These are phyloP conservation scores for Myopa tessellatipennis DNA, from an alignment of 2,888 invertebrate species.

Conservation along the genomic window DNA sequence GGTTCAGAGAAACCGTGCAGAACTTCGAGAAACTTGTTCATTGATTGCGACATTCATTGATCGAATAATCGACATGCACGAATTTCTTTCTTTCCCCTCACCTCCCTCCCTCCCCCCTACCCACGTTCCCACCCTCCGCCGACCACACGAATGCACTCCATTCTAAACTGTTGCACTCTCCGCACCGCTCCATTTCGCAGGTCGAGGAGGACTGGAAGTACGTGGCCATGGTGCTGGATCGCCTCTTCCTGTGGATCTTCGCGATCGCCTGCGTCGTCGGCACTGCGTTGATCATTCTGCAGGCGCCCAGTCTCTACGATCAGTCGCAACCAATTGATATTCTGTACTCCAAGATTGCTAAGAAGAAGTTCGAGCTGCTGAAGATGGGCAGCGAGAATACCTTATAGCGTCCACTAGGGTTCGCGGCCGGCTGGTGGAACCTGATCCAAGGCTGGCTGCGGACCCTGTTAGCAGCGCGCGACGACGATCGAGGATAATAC, in stretches of 20 bases:
- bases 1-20: neutral
- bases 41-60: neutral
- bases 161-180: neutral
- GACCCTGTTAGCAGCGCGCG: slow-evolving; percentile 76
- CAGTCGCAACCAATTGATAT: slow-evolving; percentile 90
- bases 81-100: neutral
- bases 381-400: slow-evolving; percentile 80
- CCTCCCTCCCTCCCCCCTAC: neutral
- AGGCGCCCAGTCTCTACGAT: slow-evolving; percentile 93
- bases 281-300: slow-evolving; percentile 86
- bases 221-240: slow-evolving; percentile 93
- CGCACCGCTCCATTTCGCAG: slow-evolving; percentile 69
- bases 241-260: slow-evolving; percentile 95
- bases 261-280: slow-evolving; percentile 93
- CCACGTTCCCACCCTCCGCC: no score
- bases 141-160: no score
- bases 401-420: slow-evolving; percentile 69
- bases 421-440: slow-evolving; percentile 75
- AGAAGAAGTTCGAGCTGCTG: slow-evolving; percentile 87
- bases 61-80: neutral
- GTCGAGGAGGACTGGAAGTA: slow-evolving; percentile 99
- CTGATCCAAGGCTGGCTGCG: slow-evolving; percentile 77
- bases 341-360: slow-evolving; percentile 89
- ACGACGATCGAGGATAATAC: slow-evolving; percentile 68
- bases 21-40: neutral